These are phyloP conservation scores for Acanthosepion esculentum DNA, from an alignment of 2,888 invertebrate species.

Conservation along the genomic window DNA sequence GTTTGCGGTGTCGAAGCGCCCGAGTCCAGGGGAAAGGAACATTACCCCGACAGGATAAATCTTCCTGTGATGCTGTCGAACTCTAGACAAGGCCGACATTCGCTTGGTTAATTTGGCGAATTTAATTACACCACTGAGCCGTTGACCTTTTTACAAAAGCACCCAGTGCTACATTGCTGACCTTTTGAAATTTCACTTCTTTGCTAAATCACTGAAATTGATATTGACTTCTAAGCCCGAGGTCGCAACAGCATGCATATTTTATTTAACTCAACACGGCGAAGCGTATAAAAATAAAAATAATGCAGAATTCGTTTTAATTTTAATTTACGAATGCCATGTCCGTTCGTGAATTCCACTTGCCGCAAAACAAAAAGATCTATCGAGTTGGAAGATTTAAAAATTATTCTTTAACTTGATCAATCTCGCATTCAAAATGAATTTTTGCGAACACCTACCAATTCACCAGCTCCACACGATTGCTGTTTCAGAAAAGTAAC, in stretches of 20 bases:
- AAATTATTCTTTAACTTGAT: too few species aligned
- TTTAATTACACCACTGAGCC: background rate
- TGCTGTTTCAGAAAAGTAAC: too few species aligned
- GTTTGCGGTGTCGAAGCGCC: background rate
- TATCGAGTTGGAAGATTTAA: too few species aligned
- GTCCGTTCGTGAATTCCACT: too few species aligned
- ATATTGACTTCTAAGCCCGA: background rate
- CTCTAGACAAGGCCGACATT: constrained; percentile 11
- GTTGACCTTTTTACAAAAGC: background rate
- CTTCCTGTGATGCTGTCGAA: background rate
- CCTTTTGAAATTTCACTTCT: background rate
- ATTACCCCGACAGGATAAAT: background rate
- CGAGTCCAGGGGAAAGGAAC: background rate
- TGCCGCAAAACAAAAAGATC: too few species aligned
- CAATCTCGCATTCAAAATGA: too few species aligned
- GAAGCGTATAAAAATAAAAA: background rate
- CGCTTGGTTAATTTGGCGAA: background rate
- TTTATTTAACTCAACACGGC: background rate
- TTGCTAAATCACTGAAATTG: background rate
- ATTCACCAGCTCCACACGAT: too few species aligned
- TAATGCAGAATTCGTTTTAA: too few species aligned
- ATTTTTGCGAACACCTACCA: too few species aligned
- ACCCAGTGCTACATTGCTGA: constrained; percentile 1
- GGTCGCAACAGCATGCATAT: background rate
- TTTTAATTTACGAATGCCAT: too few species aligned